A percentile compares a stretch with the other conserved stretches of the same genome.
Conservation (phyloP, 2,888 invertebrate species). For the Aphodius sticticus region DNA sequence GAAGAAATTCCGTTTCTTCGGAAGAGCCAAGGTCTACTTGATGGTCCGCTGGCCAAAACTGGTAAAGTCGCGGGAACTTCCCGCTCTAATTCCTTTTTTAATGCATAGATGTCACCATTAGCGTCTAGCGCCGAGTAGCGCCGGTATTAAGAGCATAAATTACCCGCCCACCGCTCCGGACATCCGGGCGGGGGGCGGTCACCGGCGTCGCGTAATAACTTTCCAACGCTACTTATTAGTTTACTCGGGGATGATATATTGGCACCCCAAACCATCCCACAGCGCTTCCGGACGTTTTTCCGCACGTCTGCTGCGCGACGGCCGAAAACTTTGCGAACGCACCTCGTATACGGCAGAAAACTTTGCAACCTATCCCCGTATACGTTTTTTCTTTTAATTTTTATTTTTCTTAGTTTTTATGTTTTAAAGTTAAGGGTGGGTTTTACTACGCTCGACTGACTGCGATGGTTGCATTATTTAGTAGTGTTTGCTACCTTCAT, state of each 20-base stretch:
- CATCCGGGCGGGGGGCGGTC: constrained; percentile 14
- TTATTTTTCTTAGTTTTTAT: not conserved
- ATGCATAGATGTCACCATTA: constrained; percentile 22
- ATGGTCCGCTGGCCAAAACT: constrained; percentile 68
- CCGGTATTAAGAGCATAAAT: constrained; percentile 44
- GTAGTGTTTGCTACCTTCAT: not conserved
- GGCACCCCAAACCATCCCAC: constrained; percentile 8
- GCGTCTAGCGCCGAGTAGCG: constrained; percentile 18
- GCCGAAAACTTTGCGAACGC: not conserved
- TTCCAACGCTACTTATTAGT: constrained; percentile 31
- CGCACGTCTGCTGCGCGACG: not conserved
- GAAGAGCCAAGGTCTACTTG: constrained; percentile 68
- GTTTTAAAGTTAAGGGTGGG: not conserved
- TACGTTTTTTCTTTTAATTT: not conserved
- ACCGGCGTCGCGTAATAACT: constrained; percentile 27
- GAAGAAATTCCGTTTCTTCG: constrained; percentile 67
- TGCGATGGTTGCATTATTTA: not conserved
- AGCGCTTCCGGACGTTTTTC: not conserved
- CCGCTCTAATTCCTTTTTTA: constrained; percentile 21
- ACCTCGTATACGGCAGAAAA: not conserved
- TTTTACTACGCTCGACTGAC: not conserved
- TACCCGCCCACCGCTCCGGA: constrained; percentile 29
- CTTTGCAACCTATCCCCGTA: not conserved
- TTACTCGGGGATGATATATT: constrained; percentile 30
- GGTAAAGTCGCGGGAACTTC: constrained; percentile 57